A percentile compares a stretch with the other conserved stretches of the same genome.
These are phyloP conservation scores for Rapana venosa DNA, from an alignment of 2,888 invertebrate species.

Conservation along the genomic window DNA sequence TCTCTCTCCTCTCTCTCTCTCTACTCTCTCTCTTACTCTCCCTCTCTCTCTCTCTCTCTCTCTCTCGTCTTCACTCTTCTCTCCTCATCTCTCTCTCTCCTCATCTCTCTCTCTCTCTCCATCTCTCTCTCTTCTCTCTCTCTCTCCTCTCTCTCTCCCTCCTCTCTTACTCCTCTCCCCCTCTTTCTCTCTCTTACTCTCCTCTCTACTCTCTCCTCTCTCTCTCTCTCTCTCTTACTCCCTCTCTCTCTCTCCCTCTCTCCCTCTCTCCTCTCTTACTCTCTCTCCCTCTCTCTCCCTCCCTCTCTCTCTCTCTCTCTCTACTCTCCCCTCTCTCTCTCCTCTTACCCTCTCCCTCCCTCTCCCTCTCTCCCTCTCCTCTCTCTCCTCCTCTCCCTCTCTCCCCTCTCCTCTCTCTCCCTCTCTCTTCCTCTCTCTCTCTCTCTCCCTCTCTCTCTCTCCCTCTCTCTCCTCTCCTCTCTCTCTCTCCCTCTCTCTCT, in stretches of 20 bases:
- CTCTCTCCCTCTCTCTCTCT: too few species aligned
- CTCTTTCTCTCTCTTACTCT: neutral
- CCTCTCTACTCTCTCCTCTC: neutral
- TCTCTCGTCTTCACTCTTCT: too few species aligned
- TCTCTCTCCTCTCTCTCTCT: neutral
- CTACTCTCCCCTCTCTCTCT: too few species aligned
- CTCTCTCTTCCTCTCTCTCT: too few species aligned
- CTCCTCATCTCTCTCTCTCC: neutral
- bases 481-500: too few species aligned
- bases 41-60: neutral
- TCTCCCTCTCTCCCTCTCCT: too few species aligned
- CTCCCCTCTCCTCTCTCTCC: too few species aligned
- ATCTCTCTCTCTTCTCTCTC: neutral
- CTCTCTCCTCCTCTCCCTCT: too few species aligned
- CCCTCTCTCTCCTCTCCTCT: too few species aligned
- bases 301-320: too few species aligned
- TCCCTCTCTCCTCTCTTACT: slow-evolving; percentile 9
- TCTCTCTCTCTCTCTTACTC: neutral
- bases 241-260: slow-evolving; percentile 1
- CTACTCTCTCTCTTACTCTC: neutral
- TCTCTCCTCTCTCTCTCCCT: neutral
- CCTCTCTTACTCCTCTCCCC: neutral
- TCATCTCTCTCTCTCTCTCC: neutral
- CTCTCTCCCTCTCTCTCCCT: too few species aligned
- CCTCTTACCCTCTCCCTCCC: too few species aligned